Base-by-base conservation (phyloP, 2,113 vertebrate species). In the Podarcis raffonei region DNA sequence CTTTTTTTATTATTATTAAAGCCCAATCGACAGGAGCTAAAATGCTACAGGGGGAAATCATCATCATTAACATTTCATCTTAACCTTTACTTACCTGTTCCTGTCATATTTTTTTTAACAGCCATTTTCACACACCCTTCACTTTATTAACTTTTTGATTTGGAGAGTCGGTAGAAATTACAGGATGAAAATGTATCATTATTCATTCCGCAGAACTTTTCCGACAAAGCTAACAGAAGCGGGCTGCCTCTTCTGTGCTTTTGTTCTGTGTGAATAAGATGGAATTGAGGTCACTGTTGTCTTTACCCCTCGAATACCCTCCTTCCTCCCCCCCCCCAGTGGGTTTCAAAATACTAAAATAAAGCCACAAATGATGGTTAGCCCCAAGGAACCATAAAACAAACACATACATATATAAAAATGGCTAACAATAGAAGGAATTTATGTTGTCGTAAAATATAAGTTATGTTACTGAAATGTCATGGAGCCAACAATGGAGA, bases 261-360 rank as follows among this genome's bases (percentile, higher is more conserved):
- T 57, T 53, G 30, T 83, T 87, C 68, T 35, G 62, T 35, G 62
- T 78, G 87, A 53, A 69, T 69, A 89, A 76, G 80, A 57, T 62
- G n/a, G 25, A 77, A 77, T 53, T 57, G 81, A 69, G 62, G 62
- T 53, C 25, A 5, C 53, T 62, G 30, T 27, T n/a, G 37, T 53
- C 8, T 30, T 42, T 68, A 65, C 72, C 68, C 57, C 39, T 25
- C 9, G 6, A 86, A 88, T 57, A 23, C 85, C 25, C 39, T 53
- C 48, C 48, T 48, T 1, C 9, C 37, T 1, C 37, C 12, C 11
- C 37, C 12, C 11, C 85, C 57, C 35, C 48, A 78, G 69, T 78
- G 12, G 8, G 86, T 93, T 92, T 32, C 81, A 87, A 91, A 85
- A 86, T 48, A 84, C 74, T 87, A 81, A 90, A 93, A 65, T 7